Base-by-base conservation (phyloP, 2,888 invertebrate genomes). In the Anarsia innoxiella region DNA sequence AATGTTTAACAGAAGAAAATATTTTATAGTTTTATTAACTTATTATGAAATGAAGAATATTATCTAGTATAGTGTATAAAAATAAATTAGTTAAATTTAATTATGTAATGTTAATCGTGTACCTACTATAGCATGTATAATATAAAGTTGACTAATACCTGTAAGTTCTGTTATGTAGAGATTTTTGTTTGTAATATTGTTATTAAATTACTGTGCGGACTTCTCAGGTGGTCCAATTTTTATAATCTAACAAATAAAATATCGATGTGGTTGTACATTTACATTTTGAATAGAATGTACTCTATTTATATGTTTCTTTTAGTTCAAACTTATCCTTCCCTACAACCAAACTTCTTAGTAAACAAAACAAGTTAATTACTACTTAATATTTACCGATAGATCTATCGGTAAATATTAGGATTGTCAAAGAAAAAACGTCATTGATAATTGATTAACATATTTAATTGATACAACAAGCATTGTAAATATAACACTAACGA, bases 1-100 rank as follows among this genome's bases (percentile, higher is more conserved):
- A 79, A 79, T 71, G 70, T 77, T 77, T 77, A 72, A 75, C 69
- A 74, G 77, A 79, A 79, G 74, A 78, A 70, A 72, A 80, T 79
- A 80, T 83, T 82, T 80, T 83, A 83, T 83, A 82, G 77, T 83
- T 82, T 80, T 83, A 84, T 83, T 84, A 84, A 84, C 83, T 84
- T 84, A 83, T 83, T 80, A 82, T 73, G 77, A 79, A 78, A 35
- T 35, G 35, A 28, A 35, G 28, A 35, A 30, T 68, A 62, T 61
- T 59, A 38, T 38, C 35, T 35, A 35, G 23, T n/a, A n/a, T n/a
- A 30, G 11, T 36, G 30, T 30, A 36, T 13, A 36, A 71, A n/a
- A 63, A 59, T 65, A 67, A 66, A 64, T 66, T 76, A 83, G 73
- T 75, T 70, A 63, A 79, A 77, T 75, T 76, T 75, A 28, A 35